These are phyloP conservation scores for Tautogolabrus adspersus DNA, from an alignment of 2,113 vertebrate genomes.

Conservation along the genomic window DNA sequence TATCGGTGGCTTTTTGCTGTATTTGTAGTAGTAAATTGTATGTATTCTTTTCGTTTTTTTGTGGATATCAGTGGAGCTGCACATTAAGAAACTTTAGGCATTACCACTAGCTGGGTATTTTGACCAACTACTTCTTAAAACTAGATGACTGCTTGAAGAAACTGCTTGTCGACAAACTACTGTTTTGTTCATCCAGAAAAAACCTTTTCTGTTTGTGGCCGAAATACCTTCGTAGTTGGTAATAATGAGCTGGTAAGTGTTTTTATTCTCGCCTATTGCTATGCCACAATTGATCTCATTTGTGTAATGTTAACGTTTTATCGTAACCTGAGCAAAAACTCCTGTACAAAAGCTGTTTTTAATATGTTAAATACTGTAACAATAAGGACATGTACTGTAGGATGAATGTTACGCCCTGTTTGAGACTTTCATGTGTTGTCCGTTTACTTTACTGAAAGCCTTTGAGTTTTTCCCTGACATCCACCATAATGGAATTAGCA, in stretches of 20 bases:
- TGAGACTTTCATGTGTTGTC: too few species aligned
- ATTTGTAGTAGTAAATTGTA: neutral
- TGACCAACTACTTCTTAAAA: too few species aligned
- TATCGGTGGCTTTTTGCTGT: neutral
- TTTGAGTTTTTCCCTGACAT: too few species aligned
- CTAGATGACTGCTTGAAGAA: neutral
- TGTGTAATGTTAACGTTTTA: too few species aligned
- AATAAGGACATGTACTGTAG: too few species aligned
- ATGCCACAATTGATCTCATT: too few species aligned
- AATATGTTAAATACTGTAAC: too few species aligned
- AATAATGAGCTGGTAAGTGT: slow-evolving; percentile 62
- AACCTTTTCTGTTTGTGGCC: neutral
- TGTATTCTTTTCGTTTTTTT: neutral
- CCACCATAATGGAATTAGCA: too few species aligned
- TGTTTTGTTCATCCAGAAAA: neutral
- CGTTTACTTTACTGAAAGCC: too few species aligned
- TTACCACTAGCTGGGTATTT: neutral
- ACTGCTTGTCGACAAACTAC: neutral
- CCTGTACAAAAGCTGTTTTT: too few species aligned
- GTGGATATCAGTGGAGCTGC: neutral
- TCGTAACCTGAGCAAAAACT: too few species aligned
- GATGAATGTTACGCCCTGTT: too few species aligned
- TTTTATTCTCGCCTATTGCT: neutral
- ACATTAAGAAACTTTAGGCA: rapidly evolving
- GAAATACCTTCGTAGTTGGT: neutral